phyloP scores from a whole-genome alignment of 2,113 vertebrate genomes.

The Proteles cristata region DNA sequence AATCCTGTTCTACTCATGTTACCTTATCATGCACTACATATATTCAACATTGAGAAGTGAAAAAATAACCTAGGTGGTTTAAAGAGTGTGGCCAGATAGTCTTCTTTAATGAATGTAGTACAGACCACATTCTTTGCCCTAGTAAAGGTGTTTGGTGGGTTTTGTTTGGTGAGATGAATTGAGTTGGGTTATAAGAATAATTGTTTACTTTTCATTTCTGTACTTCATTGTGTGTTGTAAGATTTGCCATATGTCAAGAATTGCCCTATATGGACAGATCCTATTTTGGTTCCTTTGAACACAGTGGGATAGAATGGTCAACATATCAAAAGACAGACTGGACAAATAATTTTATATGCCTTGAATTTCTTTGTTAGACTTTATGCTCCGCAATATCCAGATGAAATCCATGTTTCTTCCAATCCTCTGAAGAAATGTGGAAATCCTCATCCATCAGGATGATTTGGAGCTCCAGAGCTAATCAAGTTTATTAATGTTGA shows the following conservation, averaged over 20 bases:
- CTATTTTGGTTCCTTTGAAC: conserved; percentile 1
- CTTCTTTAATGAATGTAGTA: background rate
- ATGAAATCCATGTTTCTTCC: background rate
- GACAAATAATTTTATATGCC: background rate
- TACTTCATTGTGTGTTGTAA: background rate
- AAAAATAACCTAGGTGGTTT: background rate
- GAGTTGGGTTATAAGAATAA: background rate
- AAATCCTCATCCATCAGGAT: background rate
- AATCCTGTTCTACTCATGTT: background rate
- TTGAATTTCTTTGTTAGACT: background rate
- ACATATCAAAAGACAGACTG: background rate
- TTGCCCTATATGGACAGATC: background rate
- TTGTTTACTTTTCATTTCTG: background rate
- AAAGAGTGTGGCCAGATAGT: background rate
- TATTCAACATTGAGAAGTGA: background rate
- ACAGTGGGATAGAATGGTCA: background rate
- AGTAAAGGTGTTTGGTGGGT: background rate
- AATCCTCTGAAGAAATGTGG: background rate
- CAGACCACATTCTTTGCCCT: background rate
- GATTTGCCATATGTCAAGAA: background rate
- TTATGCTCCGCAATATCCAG: background rate
- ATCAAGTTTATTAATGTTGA: background rate
- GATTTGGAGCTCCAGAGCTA: background rate
- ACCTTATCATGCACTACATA: background rate
- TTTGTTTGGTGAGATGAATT: background rate